Evolutionary conservation across 2,888 invertebrate species (phyloP), one percentile per base, ranked within the genome.

Genomic region (Andricus curvator): DNA sequence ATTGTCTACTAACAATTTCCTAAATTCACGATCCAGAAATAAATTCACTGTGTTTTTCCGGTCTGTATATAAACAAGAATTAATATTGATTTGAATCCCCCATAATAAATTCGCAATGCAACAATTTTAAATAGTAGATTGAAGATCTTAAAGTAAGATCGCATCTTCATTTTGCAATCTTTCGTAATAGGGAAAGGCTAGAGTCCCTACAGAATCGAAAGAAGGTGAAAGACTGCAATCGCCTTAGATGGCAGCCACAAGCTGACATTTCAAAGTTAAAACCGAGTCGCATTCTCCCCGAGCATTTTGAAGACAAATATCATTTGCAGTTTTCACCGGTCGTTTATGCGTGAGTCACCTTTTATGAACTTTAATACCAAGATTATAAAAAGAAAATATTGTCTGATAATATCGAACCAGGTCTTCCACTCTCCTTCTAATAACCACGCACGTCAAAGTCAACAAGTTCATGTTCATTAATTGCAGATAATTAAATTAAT

Each of bases 241-340:
- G n/a, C 62, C 37, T 48, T 51, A 56, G 67, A 65, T 51, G 66
- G 51, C 51, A 48, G 64, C 48, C 65, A 4, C 56, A 17, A 17
- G 37, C 78, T 81, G 81, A 81, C 81, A 78, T 81, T 81, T 74
- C 56, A 70, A 51, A 70, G 29, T 70, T 51, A 51, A 56, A 33
- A 56, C 4, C 51, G n/a, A 56, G 56, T 56, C n/a, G 13, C 22
- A 29, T 56, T 74, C 56, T 56, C 44, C 11, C 29, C 13, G 20
- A 20, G 33, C 4, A 15, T 25, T 70, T 17, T 29, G 33, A 33
- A 29, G 74, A 74, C 74, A 56, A 74, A 74, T 74, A 74, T 74
- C 56, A 56, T 74, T 56, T 74, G n/a, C 51, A 56, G 56, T 77
- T 77, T 64, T 29, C 64, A 77, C n/a, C n/a, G 6, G 29, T 44